Evolutionary conservation across 2,797 vertebrate genomes (phyloP), one percentile per base, ranked within the genome.

Genomic region (Cynodonichthys magdalenae): DNA sequence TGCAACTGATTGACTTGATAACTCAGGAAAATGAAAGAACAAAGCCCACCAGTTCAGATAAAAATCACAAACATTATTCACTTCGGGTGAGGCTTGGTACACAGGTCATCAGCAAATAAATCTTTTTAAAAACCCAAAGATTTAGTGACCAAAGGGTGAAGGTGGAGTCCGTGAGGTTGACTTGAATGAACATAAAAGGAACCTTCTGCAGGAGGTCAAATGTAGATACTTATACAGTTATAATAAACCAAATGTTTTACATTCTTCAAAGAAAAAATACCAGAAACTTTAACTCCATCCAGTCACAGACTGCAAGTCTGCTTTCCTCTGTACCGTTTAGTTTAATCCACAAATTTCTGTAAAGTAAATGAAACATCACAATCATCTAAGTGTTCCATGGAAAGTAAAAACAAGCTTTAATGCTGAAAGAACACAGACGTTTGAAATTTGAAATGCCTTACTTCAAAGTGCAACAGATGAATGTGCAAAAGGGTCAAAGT

Each of bases 401-500:
- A 36, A 18, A 51, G 27, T 6, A 61, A 51, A 18, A 42, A 42
- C 17, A 34, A 46, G n/a, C 28, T 7, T 47, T 15, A 29, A 18
- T 29, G 27, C 15, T 52, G 12, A 42, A 44, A 29, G 24, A 42
- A 39, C 12, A 20, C 59, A 42, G 58, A 36, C 34, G 2, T 8
- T 11, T 15, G 14, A 17, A 3, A 6, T 45, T 31, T 17, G 6
- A 45, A 31, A 27, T 44, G 9, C 20, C 4, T 11, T 20, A 10
- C 60, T 29, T 53, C 39, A 44, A 27, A 42, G 10, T 11, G 7
- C n/a, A 19, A 1, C 14, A 51, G 50, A 52, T 17, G 11, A 20
- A 46, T 41, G 20, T 17, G 7, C 6, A 12, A 53, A 9, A 52
- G 9, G 60, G 52, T 63, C 42, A 63, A 48, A 53, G 41, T 17